phyloP scores from a whole-genome alignment of 2,888 invertebrate species.

The Agrenia bidenticulata region DNA sequence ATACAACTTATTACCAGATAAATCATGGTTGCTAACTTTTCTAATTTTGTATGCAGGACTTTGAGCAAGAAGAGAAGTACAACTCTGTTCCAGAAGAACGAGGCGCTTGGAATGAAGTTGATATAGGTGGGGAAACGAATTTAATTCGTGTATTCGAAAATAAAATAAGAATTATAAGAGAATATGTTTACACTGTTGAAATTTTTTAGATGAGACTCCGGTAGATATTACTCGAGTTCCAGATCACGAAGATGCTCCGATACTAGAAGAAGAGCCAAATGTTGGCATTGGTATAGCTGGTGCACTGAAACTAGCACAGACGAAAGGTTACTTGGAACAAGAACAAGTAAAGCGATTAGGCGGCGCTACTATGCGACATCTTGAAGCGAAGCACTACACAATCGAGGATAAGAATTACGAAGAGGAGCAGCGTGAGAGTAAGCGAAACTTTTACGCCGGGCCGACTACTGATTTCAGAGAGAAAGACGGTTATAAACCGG shows the following conservation, averaged over 20 bases:
- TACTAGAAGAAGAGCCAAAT: conserved; percentile 89
- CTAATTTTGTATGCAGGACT: conserved; percentile 59
- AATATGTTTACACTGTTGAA: no score
- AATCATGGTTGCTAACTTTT: no score
- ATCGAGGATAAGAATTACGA: conserved; percentile 76
- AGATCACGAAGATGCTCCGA: conserved; percentile 63
- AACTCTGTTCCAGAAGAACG: conserved; percentile 59
- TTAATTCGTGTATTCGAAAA: background rate
- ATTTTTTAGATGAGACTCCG: conserved; percentile 55
- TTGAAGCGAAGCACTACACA: conserved; percentile 76
- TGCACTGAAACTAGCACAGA: conserved; percentile 83
- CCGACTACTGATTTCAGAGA: conserved; percentile 90
- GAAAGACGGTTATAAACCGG: conserved; percentile 85
- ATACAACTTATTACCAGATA: no score
- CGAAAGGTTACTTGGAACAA: conserved; percentile 90
- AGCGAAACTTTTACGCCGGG: conserved; percentile 73
- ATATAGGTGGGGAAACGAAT: conserved; percentile 59
- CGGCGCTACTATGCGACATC: conserved; percentile 70
- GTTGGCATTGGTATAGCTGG: conserved; percentile 89
- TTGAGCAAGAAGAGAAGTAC: conserved; percentile 59
- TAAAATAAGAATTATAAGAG: no score
- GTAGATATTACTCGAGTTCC: conserved; percentile 58
- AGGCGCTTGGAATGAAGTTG: conserved; percentile 83
- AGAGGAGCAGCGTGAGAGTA: conserved; percentile 75
- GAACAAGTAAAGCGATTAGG: conserved; percentile 67